Evolutionary conservation across 2,797 vertebrate genomes (phyloP).

Genomic region (Erpetoichthys calabaricus): DNA sequence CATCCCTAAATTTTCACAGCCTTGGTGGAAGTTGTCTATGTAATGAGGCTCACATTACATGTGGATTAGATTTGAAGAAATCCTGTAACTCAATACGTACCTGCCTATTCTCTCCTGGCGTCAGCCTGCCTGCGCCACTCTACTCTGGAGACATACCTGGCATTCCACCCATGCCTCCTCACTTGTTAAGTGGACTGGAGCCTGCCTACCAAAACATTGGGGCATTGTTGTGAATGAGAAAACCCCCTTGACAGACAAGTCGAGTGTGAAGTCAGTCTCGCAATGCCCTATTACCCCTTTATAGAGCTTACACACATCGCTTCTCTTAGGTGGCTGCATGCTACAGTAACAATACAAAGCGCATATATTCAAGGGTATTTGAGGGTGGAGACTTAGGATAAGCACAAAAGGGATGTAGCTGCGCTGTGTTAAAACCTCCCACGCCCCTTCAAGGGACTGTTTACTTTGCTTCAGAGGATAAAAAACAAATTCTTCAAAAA

Average conservation of each 20-base stretch:
- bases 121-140: conserved; percentile 60
- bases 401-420: conserved; percentile 18
- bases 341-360: conserved; percentile 29
- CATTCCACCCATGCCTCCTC: conserved; percentile 67
- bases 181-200: conserved; percentile 58
- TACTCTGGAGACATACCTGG: conserved; percentile 67
- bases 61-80: conserved; percentile 72
- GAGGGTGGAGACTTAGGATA: conserved; percentile 24
- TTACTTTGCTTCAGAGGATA: conserved; percentile 19
- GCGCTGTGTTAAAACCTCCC: conserved; percentile 4
- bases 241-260: conserved; percentile 49
- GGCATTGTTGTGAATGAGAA: conserved; percentile 51
- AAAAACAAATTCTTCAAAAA: conserved; percentile 3
- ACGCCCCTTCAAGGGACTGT: conserved; percentile 9
- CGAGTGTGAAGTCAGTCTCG: conserved; percentile 58
- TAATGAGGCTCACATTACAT: conserved; percentile 70
- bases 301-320: conserved; percentile 27
- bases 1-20: conserved; percentile 47
- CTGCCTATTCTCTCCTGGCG: conserved; percentile 70
- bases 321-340: conserved; percentile 32
- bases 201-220: conserved; percentile 60
- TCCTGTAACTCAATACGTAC: conserved; percentile 76
- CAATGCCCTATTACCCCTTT: conserved; percentile 52
- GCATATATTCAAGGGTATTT: conserved; percentile 27
- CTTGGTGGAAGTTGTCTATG: conserved; percentile 50